A percentile compares a stretch with the other conserved stretches of the same genome.
Conservation (phyloP, 2,113 vertebrate genomes). For the Philantomba maxwellii region DNA sequence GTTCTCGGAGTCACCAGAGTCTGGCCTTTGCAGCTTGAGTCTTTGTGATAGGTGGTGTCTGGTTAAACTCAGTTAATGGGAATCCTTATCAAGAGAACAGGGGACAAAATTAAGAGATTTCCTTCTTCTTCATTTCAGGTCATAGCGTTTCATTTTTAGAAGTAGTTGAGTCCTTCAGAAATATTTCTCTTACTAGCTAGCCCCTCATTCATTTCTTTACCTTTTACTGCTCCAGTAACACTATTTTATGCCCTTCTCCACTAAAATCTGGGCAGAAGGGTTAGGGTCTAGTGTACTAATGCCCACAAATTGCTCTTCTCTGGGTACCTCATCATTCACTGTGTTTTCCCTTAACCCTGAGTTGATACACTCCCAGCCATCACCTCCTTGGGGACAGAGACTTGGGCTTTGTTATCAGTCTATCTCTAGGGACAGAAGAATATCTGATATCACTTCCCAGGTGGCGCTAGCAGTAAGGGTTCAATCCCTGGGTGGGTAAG, state of each 20-base stretch:
- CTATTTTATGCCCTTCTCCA: background rate
- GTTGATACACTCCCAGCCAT: background rate
- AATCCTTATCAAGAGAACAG: background rate
- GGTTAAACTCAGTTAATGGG: background rate
- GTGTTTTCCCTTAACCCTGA: background rate
- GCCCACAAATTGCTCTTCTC: background rate
- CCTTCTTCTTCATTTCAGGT: background rate
- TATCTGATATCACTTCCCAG: background rate
- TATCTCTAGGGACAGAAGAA: background rate
- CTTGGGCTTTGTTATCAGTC: background rate
- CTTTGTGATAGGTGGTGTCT: background rate
- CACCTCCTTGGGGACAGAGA: background rate
- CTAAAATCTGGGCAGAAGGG: background rate
- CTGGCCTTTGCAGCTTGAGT: background rate
- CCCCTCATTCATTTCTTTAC: background rate
- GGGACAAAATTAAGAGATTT: background rate
- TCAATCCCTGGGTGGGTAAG: background rate
- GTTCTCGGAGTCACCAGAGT: background rate
- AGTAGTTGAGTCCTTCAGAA: background rate
- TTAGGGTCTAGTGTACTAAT: background rate
- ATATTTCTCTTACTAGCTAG: background rate
- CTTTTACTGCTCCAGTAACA: background rate
- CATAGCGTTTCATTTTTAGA: background rate
- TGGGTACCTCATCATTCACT: background rate
- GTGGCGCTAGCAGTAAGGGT: background rate